These are phyloP conservation scores for Lucinisca nassula DNA, from an alignment of 2,888 invertebrate species.

Conservation along the genomic window DNA sequence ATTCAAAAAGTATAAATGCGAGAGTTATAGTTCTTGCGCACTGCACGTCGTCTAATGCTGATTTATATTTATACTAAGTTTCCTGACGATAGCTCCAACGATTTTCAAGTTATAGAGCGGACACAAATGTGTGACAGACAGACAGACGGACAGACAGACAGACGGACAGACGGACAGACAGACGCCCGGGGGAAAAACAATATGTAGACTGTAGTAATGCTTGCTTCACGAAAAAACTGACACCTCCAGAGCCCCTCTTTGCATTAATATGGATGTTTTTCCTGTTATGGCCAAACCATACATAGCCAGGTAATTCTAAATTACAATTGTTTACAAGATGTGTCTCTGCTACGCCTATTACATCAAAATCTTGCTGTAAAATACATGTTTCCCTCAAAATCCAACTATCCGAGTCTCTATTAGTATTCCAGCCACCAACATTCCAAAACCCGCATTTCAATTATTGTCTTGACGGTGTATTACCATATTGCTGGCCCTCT, in stretches of 20 bases:
- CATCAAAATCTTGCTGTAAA: neutral
- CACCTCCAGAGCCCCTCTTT: neutral
- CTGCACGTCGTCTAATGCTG: too few relatives aligned
- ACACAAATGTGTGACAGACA: too few relatives aligned
- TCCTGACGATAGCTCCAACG: too few relatives aligned
- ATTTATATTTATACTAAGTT: too few relatives aligned
- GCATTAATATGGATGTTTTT: neutral
- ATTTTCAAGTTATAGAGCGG: too few relatives aligned
- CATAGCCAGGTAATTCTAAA: neutral
- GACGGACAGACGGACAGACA: too few relatives aligned
- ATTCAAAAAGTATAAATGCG: too few relatives aligned
- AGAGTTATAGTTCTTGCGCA: too few relatives aligned
- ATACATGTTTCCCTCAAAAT: neutral
- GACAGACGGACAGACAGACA: too few relatives aligned
- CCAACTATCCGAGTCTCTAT: neutral
- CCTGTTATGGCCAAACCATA: neutral
- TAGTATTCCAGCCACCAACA: neutral
- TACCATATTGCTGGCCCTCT: neutral
- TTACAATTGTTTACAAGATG: neutral
- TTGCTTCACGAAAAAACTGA: neutral
- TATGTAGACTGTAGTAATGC: neutral
- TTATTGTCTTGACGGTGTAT: neutral
- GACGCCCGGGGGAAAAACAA: too few relatives aligned
- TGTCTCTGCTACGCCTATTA: neutral
- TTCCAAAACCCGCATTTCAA: slow-evolving; percentile 8